Base-by-base conservation (phyloP, 2,113 vertebrate species). In the Lagopus muta region DNA sequence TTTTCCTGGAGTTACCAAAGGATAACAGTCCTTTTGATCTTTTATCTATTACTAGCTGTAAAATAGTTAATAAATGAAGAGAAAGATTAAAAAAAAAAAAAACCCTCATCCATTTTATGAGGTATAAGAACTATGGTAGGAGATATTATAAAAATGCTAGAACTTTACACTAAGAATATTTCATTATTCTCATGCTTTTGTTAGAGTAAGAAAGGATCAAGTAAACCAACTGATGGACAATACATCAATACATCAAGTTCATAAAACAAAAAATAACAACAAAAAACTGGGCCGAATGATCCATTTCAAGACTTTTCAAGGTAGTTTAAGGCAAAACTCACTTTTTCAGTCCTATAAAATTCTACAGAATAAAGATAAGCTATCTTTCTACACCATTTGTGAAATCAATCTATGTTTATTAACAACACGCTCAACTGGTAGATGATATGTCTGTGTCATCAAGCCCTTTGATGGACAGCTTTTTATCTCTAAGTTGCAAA, bases 401-500 rank as follows among this genome's bases (percentile, higher is more conserved):
- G 71, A 30, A 82, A 94, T 77, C 89, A 89, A 47, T 74, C 66
- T 77, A 64, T 77, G 88, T 38, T 38, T 38, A 38, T 38, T 38
- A 38, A 38, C 38, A 38, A 38, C 38, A 38, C 38, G 38, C 9
- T 38, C 38, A 38, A 10, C 38, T 38, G 38, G 38, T 38, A 38
- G 75, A 85, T 62, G 78, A 57, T 79, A 50, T 1, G 5, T 77
- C 64, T 79, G 57, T 5, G 0, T 92, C 89, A 91, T 42, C 62
- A 92, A 27, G 5, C 18, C 71, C 70, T 91, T 89, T 92, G 91
- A 94, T 73, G 78, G 87, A 91, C 78, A 85, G 82, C 45, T 85
- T 92, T 91, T 95, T 94, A 96, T 95, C 95, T 94, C 82, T 45
- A 36, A 58, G 14, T 87, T 91, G 60, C 85, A 88, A 94, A 70